Conservation (phyloP, 2,888 invertebrate genomes). For the Panopea generosa region DNA sequence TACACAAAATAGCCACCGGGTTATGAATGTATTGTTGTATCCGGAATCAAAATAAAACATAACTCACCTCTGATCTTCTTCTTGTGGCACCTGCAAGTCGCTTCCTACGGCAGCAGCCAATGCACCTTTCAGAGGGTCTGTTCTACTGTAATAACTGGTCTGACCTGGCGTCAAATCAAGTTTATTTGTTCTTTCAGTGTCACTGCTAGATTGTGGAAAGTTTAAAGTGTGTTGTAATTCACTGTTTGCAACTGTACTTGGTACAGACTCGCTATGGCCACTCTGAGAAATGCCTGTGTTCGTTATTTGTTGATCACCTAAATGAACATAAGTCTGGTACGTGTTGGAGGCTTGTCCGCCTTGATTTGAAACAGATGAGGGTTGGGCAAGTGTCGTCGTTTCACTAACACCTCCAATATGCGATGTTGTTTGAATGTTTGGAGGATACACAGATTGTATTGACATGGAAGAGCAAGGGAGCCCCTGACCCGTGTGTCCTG, state of each 20-base stretch:
- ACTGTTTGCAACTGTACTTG: background rate
- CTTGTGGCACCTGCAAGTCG: conserved; percentile 43
- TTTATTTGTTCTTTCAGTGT: background rate
- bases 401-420: conserved; percentile 22
- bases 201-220: conserved; percentile 22
- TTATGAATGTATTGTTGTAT: too few relatives aligned
- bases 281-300: conserved; percentile 43
- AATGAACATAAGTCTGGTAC: conserved; percentile 57
- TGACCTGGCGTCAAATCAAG: too few relatives aligned
- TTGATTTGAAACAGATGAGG: background rate
- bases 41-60: too few relatives aligned
- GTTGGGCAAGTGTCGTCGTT: background rate
- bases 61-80: conserved; percentile 57
- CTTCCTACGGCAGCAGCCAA: conserved; percentile 57
- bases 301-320: conserved; percentile 50
- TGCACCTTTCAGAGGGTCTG: conserved; percentile 9
- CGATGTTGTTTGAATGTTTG: conserved; percentile 31
- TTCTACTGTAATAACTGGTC: too few relatives aligned
- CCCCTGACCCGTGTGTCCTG: conserved; percentile 33
- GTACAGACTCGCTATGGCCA: conserved; percentile 32
- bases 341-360: conserved; percentile 52
- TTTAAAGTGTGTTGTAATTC: conserved; percentile 23
- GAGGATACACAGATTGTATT: conserved; percentile 41
- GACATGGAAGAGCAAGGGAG: conserved; percentile 42
- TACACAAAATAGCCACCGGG: too few relatives aligned